These are phyloP conservation scores for Mnemiopsis leidyi DNA, from an alignment of 37 sponge, comb jelly and placozoan species.

Conservation along the genomic window DNA sequence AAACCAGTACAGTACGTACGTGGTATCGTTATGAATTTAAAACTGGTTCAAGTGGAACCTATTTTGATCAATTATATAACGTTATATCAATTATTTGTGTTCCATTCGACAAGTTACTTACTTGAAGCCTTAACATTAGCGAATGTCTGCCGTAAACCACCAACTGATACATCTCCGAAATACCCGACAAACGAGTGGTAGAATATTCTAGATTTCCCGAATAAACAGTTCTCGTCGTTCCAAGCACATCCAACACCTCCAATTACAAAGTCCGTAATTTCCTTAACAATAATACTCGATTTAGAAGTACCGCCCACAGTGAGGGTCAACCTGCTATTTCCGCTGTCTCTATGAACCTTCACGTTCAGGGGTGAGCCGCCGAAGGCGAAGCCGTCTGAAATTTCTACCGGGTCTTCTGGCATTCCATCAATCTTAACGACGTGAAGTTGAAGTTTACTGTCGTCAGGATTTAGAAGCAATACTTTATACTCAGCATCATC, in stretches of 20 bases:
- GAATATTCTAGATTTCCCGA: not conserved
- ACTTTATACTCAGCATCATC: not conserved
- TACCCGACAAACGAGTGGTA: not conserved
- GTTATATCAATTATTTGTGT: too few relatives aligned
- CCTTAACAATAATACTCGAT: too few relatives aligned
- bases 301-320: too few relatives aligned
- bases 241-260: not conserved
- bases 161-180: not conserved
- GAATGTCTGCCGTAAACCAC: not conserved
- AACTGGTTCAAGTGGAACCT: too few relatives aligned
- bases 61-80: too few relatives aligned
- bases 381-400: too few relatives aligned
- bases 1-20: too few relatives aligned
- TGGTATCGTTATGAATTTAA: too few relatives aligned
- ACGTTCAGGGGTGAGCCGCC: not conserved
- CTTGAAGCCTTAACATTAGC: too few relatives aligned
- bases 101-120: too few relatives aligned
- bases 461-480: not conserved
- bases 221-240: not conserved
- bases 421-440: not conserved
- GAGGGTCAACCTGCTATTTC: not conserved
- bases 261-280: not conserved
- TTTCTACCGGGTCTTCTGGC: too few relatives aligned
- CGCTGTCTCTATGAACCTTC: not conserved
- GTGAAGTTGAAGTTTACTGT: not conserved